Evolutionary conservation across 2,113 vertebrate genomes (phyloP).

Genomic region (Pristiophorus japonicus): DNA sequence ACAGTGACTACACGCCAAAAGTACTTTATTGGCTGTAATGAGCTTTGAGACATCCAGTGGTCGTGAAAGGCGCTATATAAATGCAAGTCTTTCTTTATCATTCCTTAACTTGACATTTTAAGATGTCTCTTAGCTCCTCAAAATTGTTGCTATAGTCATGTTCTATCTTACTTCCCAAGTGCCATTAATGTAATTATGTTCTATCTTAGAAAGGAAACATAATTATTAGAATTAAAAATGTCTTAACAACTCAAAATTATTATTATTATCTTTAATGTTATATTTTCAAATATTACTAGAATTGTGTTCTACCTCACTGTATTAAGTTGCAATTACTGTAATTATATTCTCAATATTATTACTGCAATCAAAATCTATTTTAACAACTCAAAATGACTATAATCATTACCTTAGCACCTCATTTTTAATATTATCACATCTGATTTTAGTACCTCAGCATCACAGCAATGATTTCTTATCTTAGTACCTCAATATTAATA

Average conservation of each 20-base stretch:
- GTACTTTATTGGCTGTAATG: no score
- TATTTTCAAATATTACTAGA: not conserved
- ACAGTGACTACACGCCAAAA: no score
- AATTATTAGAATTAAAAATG: not conserved
- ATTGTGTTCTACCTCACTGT: not conserved
- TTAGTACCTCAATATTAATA: not conserved
- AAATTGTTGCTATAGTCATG: not conserved
- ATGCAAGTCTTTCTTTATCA: no score
- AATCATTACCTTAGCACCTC: not conserved
- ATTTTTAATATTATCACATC: not conserved
- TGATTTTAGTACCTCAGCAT: not conserved
- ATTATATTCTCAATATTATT: slow-evolving; percentile 26
- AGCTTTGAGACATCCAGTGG: no score
- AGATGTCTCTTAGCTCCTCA: not conserved
- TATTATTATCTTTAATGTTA: not conserved
- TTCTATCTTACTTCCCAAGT: not conserved
- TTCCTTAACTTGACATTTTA: not conserved
- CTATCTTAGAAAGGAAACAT: not conserved
- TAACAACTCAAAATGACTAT: slow-evolving; percentile 2
- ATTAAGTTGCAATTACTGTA: slow-evolving; percentile 6
- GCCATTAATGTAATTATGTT: no score
- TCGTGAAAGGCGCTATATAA: no score
- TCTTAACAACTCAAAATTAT: not conserved
- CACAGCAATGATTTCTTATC: not conserved
- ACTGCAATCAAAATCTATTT: not conserved